Evolutionary conservation across 1,140 invertebrate genomes (phyloP).

Genomic region (Micrasema longulum): DNA sequence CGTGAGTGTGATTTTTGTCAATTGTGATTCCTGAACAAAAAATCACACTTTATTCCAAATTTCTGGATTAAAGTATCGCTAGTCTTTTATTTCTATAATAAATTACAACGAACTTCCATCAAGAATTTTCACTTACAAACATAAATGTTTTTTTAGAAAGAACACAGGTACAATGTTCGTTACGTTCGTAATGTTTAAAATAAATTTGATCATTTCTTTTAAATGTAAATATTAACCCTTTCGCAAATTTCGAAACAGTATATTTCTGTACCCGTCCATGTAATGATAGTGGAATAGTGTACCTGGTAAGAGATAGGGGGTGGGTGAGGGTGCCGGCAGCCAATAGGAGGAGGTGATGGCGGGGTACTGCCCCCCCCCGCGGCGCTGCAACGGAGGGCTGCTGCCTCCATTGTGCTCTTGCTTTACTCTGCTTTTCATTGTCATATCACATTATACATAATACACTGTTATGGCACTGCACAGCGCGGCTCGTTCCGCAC

Average conservation of each 20-base stretch:
- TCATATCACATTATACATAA: constrained; percentile 45
- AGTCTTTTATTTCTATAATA: too few species aligned
- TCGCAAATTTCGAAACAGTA: neutral
- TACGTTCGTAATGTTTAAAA: neutral
- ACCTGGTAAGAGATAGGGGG: constrained; percentile 84
- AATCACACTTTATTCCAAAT: too few species aligned
- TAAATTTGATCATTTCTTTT: neutral
- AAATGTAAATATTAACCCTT: neutral
- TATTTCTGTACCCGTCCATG: too few species aligned
- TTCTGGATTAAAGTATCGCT: too few species aligned
- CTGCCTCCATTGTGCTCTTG: constrained; percentile 61
- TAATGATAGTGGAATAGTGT: too few species aligned
- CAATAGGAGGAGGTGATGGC: constrained; percentile 84
- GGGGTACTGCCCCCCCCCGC: constrained; percentile 71
- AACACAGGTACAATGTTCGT: neutral
- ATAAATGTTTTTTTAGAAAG: too few species aligned
- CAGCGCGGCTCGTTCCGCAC: neutral
- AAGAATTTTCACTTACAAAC: too few species aligned
- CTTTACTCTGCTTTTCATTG: constrained; percentile 58
- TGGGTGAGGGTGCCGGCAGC: constrained; percentile 79
- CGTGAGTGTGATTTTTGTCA: too few species aligned
- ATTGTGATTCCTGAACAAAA: too few species aligned
- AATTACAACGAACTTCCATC: too few species aligned
- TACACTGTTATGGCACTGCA: constrained; percentile 27
- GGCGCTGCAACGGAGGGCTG: constrained; percentile 55